Conservation (phyloP, 1,140 invertebrate species). For the Zaprionus africanus region DNA sequence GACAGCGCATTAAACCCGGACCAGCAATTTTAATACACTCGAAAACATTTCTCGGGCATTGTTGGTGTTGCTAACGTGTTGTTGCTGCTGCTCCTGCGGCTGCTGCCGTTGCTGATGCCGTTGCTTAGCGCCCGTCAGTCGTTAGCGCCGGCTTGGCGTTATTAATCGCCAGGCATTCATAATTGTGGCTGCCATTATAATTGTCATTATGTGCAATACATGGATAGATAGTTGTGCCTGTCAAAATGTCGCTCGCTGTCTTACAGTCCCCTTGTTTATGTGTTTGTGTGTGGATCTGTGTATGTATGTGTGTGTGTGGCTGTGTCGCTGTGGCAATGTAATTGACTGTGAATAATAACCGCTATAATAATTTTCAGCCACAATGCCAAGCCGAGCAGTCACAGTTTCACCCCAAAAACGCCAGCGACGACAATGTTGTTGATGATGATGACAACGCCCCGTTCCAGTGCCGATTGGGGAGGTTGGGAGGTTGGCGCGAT, state of each 20-base stretch:
- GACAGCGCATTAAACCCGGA: constrained; percentile 59
- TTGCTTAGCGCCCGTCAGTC: constrained; percentile 33
- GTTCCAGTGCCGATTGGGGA: neutral
- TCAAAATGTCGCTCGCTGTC: constrained; percentile 69
- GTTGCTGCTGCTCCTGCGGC: constrained; percentile 27
- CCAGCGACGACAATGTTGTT: constrained; percentile 61
- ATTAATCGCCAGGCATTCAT: constrained; percentile 81
- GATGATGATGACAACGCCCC: constrained; percentile 65
- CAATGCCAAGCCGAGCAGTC: constrained; percentile 47
- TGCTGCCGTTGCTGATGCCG: constrained; percentile 10
- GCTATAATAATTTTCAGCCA: constrained; percentile 83
- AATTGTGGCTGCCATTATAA: constrained; percentile 82
- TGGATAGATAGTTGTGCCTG: constrained; percentile 75
- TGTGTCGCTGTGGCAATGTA: constrained; percentile 71
- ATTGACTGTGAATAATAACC: constrained; percentile 83
- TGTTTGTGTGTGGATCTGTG: constrained; percentile 1
- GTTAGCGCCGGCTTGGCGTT: constrained; percentile 53
- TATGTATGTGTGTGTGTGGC: constrained; percentile 42
- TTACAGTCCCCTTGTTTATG: constrained; percentile 30
- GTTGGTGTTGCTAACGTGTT: constrained; percentile 42
- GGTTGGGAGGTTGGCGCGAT: too few species aligned
- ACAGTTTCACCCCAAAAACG: constrained; percentile 37
- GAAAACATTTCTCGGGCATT: constrained; percentile 58
- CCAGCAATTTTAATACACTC: constrained; percentile 69
- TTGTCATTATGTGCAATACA: constrained; percentile 81